Percentiles rank a stretch among this genome's conserved stretches.
Conservation (phyloP, 2,888 invertebrate species). For the Athripsodes cinereus region DNA sequence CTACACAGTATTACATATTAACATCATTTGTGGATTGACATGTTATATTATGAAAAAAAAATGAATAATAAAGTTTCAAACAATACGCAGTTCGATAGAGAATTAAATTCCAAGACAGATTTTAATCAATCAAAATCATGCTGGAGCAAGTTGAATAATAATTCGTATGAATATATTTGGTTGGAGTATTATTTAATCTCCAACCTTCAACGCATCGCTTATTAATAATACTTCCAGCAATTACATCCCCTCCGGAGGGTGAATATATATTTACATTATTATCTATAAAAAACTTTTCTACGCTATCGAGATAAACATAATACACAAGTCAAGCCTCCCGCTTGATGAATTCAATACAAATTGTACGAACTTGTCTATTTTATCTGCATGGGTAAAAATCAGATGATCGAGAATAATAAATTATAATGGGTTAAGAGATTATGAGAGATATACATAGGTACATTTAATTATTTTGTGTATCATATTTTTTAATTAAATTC, state of each 20-base stretch:
- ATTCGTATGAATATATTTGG: background rate
- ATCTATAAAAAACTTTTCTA: background rate
- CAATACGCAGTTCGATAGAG: too few relatives aligned
- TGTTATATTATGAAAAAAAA: too few relatives aligned
- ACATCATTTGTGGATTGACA: too few relatives aligned
- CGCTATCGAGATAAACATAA: background rate
- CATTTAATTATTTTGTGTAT: background rate
- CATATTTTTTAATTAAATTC: background rate
- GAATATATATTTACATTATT: constrained; percentile 13
- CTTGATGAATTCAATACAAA: background rate
- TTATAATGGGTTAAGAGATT: background rate
- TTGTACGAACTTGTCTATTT: constrained; percentile 18
- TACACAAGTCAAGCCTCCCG: background rate
- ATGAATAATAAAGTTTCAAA: too few relatives aligned
- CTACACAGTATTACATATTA: too few relatives aligned
- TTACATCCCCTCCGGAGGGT: constrained; percentile 12
- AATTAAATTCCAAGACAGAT: too few relatives aligned
- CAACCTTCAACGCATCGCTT: constrained; percentile 4
- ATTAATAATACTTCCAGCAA: constrained; percentile 1
- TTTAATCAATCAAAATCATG: background rate
- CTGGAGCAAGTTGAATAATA: background rate
- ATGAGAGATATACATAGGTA: too few relatives aligned
- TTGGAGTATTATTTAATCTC: constrained; percentile 14
- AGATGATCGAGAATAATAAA: constrained; percentile 15
- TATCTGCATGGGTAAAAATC: constrained; percentile 21